A percentile compares a stretch with the other conserved stretches of the same genome.
Evolutionary conservation across 1,140 invertebrate genomes (phyloP).

Genomic region (Aphelenchoides avenae): DNA sequence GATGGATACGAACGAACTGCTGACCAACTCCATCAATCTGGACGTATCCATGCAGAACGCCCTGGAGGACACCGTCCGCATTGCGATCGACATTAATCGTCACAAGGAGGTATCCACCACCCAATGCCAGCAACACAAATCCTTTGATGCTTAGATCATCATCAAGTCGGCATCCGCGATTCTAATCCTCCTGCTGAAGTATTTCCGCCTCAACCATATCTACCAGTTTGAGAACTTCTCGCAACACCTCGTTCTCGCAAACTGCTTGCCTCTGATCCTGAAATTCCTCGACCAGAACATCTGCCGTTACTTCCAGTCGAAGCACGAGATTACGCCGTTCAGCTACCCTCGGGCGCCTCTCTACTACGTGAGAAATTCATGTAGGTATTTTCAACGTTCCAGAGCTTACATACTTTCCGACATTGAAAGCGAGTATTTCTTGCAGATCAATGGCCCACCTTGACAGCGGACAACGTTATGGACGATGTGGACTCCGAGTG

Average conservation of each 20-base stretch:
- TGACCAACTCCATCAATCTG: conserved; percentile 57
- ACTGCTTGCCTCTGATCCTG: conserved; percentile 93
- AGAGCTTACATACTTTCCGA: not conserved
- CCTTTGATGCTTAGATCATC: conserved; percentile 73
- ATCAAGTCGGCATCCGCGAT: conserved; percentile 95
- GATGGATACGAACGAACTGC: conserved; percentile 51
- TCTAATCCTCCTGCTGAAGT: conserved; percentile 84
- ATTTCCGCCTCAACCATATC: conserved; percentile 97
- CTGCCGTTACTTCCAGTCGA: conserved; percentile 84
- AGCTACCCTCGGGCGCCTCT: conserved; percentile 49
- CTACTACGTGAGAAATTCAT: conserved; percentile 46
- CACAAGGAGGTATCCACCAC: conserved; percentile 86
- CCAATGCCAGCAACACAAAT: conserved; percentile 71
- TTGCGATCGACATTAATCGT: conserved; percentile 92
- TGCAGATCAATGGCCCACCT: conserved; percentile 87
- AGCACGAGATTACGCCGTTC: conserved; percentile 70
- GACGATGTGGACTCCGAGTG: conserved; percentile 35
- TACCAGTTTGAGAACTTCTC: conserved; percentile 98
- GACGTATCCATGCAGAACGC: conserved; percentile 40
- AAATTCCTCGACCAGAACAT: conserved; percentile 99
- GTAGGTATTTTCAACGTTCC: conserved; percentile 30
- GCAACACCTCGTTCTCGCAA: conserved; percentile 96
- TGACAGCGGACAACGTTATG: conserved; percentile 81
- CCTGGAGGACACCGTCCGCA: conserved; percentile 86
- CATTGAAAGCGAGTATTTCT: conserved; percentile 2